phyloP scores from a whole-genome alignment of 2,113 vertebrate genomes.

The Neogale vison region DNA sequence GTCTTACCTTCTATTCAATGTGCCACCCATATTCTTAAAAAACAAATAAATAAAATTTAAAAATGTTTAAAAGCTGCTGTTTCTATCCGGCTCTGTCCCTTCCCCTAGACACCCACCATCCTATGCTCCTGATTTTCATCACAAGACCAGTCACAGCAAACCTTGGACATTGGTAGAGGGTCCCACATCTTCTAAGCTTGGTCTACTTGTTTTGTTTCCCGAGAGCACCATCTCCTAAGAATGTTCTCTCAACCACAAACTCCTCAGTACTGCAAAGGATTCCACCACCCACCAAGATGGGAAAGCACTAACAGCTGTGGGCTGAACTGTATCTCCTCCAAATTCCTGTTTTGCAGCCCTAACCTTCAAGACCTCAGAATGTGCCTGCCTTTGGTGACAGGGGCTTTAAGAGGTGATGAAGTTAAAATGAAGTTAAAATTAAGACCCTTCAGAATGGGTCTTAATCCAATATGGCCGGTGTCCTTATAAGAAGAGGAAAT shows the following conservation, averaged over 20 bases:
- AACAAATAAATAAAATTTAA: background rate
- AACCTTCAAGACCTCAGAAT: background rate
- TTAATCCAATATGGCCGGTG: background rate
- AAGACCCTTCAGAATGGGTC: background rate
- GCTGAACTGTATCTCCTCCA: background rate
- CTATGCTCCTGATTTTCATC: background rate
- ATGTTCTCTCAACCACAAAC: background rate
- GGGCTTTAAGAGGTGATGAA: background rate
- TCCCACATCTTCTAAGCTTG: background rate
- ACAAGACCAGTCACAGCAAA: background rate
- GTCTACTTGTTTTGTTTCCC: background rate
- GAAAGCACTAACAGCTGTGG: background rate
- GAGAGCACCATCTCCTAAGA: background rate
- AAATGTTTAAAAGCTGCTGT: background rate
- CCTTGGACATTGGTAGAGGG: background rate
- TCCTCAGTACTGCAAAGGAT: background rate
- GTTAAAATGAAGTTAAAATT: background rate
- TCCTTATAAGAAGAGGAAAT: background rate
- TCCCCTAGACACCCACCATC: background rate
- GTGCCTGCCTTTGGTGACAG: background rate
- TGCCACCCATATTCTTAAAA: background rate
- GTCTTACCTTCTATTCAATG: background rate
- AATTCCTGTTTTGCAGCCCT: background rate
- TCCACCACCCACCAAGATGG: background rate
- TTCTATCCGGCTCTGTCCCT: background rate